Conservation (phyloP, 2,113 vertebrate species). For the Burhinus oedicnemus region DNA sequence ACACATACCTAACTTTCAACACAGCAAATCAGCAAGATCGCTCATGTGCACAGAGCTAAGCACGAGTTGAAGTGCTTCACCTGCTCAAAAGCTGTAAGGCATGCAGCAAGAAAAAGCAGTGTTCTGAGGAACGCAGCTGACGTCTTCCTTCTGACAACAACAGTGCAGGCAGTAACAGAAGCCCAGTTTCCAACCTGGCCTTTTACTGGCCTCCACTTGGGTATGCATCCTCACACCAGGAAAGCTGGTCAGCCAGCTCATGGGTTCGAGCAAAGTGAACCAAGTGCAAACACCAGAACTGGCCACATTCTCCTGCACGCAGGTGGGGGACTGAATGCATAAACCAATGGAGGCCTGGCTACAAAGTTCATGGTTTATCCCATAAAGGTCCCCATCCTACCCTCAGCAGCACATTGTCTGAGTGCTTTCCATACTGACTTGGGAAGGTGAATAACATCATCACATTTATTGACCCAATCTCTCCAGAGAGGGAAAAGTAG, state of each 20-base stretch:
- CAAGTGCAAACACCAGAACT: not conserved
- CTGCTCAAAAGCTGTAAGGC: not conserved
- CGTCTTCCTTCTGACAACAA: not conserved
- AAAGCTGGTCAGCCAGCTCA: not conserved
- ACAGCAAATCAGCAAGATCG: not conserved
- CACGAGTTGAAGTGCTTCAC: not conserved
- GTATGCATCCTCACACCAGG: not conserved
- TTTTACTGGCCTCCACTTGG: not conserved
- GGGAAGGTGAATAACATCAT: not conserved
- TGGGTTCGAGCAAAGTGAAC: not conserved
- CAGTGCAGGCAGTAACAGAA: not conserved
- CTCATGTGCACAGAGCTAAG: not conserved
- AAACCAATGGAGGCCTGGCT: not conserved
- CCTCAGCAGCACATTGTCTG: not conserved
- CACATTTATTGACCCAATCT: not conserved
- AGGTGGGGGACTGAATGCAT: not conserved
- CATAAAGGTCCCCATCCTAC: not conserved
- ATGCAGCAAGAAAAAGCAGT: not conserved
- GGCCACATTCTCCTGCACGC: not conserved
- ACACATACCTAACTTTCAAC: not conserved
- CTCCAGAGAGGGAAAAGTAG: not conserved
- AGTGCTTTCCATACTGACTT: not conserved
- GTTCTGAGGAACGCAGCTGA: not conserved
- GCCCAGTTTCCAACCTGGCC: not conserved
- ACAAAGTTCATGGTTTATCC: not conserved